phyloP scores from a whole-genome alignment of 2,888 invertebrate genomes.

The Anorthoa munda region DNA sequence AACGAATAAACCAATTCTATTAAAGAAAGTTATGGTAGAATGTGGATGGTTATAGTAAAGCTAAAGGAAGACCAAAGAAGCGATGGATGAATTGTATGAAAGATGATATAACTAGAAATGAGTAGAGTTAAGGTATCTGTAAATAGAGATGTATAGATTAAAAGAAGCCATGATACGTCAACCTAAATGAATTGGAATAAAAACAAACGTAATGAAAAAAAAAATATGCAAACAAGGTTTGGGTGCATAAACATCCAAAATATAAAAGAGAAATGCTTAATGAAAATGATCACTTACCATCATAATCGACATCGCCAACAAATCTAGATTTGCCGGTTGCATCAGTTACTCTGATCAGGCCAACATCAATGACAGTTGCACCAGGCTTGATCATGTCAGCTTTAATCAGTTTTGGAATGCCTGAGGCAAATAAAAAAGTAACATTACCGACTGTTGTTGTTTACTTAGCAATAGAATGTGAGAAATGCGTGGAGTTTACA shows the following conservation, averaged over 20 bases:
- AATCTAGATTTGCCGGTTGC: constrained; percentile 93
- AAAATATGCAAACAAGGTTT: background rate
- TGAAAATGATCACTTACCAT: constrained; percentile 87
- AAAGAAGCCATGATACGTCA: background rate
- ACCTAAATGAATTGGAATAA: background rate
- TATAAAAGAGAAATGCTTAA: background rate
- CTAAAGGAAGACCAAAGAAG: background rate
- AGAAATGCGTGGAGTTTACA: background rate
- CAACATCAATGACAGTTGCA: constrained; percentile 97
- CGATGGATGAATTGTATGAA: background rate
- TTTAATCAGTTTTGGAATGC: constrained; percentile 94
- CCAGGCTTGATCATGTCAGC: constrained; percentile 97
- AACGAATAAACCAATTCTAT: no score
- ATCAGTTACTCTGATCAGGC: constrained; percentile 94
- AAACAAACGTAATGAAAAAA: background rate
- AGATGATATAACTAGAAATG: background rate
- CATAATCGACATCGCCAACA: constrained; percentile 97
- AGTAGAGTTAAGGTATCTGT: background rate
- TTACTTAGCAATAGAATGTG: background rate
- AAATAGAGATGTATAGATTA: background rate
- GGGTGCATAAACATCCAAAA: background rate
- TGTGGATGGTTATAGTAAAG: background rate
- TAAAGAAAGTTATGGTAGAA: background rate
- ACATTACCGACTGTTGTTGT: background rate
- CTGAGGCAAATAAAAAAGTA: constrained; percentile 73